These are phyloP conservation scores for Phaenicophaeus curvirostris DNA, from an alignment of 2,797 vertebrate genomes.

Conservation along the genomic window DNA sequence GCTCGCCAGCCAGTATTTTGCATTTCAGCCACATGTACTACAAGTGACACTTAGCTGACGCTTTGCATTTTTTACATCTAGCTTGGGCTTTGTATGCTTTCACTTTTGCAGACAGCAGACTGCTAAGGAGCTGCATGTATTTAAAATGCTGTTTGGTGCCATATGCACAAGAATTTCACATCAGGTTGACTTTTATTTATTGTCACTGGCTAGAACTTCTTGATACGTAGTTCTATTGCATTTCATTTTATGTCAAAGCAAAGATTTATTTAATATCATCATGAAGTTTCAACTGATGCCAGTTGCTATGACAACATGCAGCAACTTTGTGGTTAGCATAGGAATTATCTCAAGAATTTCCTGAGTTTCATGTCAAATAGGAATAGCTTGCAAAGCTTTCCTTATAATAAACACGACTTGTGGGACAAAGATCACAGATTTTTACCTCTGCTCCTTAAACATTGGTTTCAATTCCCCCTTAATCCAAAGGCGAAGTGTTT, in stretches of 20 bases:
- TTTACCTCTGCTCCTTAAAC: neutral
- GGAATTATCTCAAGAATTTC: conserved; percentile 12
- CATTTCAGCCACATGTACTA: neutral
- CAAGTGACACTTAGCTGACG: neutral
- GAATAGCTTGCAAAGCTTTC: neutral
- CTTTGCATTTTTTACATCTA: neutral
- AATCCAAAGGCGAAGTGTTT: neutral
- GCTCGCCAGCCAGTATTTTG: neutral
- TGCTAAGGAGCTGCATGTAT: neutral
- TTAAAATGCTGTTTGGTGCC: neutral
- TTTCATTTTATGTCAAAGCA: conserved; percentile 11
- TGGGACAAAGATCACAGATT: neutral
- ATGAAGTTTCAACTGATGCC: neutral
- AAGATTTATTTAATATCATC: neutral
- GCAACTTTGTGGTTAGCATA: neutral
- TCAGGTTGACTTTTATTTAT: neutral
- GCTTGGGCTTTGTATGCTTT: neutral
- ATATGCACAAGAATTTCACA: neutral
- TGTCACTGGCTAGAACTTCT: neutral
- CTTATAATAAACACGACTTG: neutral
- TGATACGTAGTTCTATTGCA: neutral
- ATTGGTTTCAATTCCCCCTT: neutral
- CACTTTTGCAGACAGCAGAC: neutral
- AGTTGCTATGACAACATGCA: neutral
- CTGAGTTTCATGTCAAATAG: neutral